Base-by-base conservation (phyloP, 2,797 vertebrate genomes). In the Synaphobranchus kaupii region DNA sequence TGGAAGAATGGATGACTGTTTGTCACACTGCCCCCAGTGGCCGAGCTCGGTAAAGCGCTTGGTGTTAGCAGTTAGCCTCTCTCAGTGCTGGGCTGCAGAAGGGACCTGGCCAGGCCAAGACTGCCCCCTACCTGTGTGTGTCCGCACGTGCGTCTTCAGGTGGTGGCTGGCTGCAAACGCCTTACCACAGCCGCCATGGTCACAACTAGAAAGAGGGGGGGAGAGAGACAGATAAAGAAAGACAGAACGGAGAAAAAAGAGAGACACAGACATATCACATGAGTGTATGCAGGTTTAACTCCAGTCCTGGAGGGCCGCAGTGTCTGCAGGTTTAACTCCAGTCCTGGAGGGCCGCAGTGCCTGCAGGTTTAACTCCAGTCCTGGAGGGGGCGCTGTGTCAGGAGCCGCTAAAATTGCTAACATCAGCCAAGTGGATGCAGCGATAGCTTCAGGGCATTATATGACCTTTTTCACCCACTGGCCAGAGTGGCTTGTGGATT, bases 121-220 rank as follows among this genome's bases (percentile, higher is more conserved):
- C 60, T 2, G 22, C 15, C 0, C 56, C 91, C 94, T 95, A 99
- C 99, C 98, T 92, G 98, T 99, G 93, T 99, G 99, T 89, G 98
- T 99, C 91, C 99, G 97, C 92, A 98, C 98, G 0, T 99, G 99
- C n/a, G 98, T 99, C 96, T 99, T 99, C 90, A 99, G 96, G 93
- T 99, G 99, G 94, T 99, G 98, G 95, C 99, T 99, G 87, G 98
- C 98, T 92, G 98, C 98, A 94, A 99, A 99, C 84, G 98, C 98
- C 94, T 99, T 99, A 86, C 98, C 99, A 93, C 99, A 99, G 91
- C 99, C 99, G 88, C 98, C 97, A 1, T 99, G 99, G 93, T 99
- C 99, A 94, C 99, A 99, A 92, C 99, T 99, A 90, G 88, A 91
- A 4, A 83, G 73, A 3, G 28, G 4, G 58, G 47, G 25, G 15